Evolutionary conservation across 2,113 vertebrate species (phyloP), one percentile per base, ranked within the genome.

Genomic region (Gymnarchus niloticus): DNA sequence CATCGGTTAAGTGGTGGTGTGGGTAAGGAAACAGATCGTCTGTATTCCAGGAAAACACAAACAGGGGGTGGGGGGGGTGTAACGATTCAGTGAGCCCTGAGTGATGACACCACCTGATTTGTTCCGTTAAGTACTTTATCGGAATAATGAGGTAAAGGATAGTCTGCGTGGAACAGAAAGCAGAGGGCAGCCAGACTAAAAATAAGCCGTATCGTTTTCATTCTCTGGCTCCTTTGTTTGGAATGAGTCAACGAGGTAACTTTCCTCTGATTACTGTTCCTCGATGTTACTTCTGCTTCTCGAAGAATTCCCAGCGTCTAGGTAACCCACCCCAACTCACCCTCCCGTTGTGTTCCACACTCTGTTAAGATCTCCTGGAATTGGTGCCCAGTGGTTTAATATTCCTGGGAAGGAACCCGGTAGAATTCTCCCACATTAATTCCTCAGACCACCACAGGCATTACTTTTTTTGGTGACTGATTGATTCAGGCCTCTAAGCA

Each of bases 401-500:
- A 73, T 41, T 73, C 12, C 12, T n/a, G 3, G 65, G 33, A 73
- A 69, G 14, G 28, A 37, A 69, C 33, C 61, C 37, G 59, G 28
- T 33, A 37, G 28, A 69, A 69, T 69, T 25, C 14, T 37, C 37
- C 28, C 61, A 25, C 61, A 14, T 56, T 73, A 19, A 73, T 37
- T n/a, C n/a, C n/a, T n/a, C n/a, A 41, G 41, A 73, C 17, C 14
- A 69, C 37, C 61, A 37, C 51, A 69, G 37, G 37, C 61, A 37
- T 73, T 73, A 41, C 9, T 12, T 33, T 73, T 33, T 33, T 9
- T 37, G 65, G 65, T 41, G 65, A 73, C 41, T 73, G 65, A 73
- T 73, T 73, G 33, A 73, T 73, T 73, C 41, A 73, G 65, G 65
- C 65, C 33, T 73, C 41, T 73, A 73, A 73, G 65, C 65, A 73